Conservation (phyloP, 1,140 invertebrate genomes). For the Drosophila nigrodunni region DNA sequence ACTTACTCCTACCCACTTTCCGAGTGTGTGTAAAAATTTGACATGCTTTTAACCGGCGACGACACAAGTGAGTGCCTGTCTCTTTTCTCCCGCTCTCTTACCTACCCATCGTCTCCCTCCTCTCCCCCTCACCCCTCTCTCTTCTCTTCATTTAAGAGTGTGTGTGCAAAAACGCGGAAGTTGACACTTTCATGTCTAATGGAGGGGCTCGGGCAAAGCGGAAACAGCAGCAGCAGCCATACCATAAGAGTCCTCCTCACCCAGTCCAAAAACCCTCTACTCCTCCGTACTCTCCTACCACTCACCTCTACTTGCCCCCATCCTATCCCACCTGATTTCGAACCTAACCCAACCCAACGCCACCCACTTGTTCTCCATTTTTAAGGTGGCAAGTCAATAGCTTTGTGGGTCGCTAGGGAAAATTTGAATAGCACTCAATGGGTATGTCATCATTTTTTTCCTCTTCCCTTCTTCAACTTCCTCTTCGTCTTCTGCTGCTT, state of each 20-base stretch:
- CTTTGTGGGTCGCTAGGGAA: conserved; percentile 36
- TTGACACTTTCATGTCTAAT: conserved; percentile 78
- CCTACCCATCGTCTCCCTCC: neutral
- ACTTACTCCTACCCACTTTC: conserved; percentile 28
- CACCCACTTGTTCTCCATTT: neutral
- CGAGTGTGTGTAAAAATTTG: conserved; percentile 70
- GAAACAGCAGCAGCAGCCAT: conserved; percentile 50
- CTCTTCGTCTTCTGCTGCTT: neutral
- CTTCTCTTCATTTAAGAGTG: conserved; percentile 2
- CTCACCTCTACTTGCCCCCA: neutral
- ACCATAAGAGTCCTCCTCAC: conserved; percentile 30
- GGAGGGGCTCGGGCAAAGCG: conserved; percentile 56
- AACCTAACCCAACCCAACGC: conserved; percentile 4
- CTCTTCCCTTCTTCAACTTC: neutral
- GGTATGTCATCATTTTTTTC: conserved; percentile 24
- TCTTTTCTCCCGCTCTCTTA: neutral
- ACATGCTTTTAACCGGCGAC: conserved; percentile 76
- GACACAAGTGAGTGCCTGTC: conserved; percentile 39
- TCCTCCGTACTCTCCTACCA: neutral
- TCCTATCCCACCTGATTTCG: neutral
- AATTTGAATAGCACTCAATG: conserved; percentile 45
- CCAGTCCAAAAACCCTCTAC: neutral
- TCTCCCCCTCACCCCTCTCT: neutral
- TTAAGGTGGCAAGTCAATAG: conserved; percentile 23
- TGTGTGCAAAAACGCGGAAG: conserved; percentile 65